Base-by-base conservation (phyloP, 2,113 vertebrate species). In the Ovibos moschatus region DNA sequence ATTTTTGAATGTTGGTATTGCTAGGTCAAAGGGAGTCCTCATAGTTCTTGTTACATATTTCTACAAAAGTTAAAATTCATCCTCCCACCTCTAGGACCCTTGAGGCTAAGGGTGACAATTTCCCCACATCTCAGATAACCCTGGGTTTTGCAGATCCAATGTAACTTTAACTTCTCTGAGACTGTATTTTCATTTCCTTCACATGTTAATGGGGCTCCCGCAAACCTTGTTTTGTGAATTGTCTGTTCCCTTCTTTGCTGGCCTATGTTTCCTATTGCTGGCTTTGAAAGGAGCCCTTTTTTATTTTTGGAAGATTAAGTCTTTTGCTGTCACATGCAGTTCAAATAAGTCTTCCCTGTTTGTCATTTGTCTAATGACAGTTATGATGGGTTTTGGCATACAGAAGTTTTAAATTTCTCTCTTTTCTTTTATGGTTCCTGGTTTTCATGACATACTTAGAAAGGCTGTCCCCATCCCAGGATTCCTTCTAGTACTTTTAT, bases 371-470 rank as follows among this genome's bases (percentile, higher is more conserved):
- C 58, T 87, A 97, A 84, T 25, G 45, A 97, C 53, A 71, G 87
- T 94, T 94, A 79, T 27, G 50, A 76, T 85, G 40, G 64, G 27
- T 67, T 92, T 84, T 84, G 62, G 92, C 96, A 91, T 87, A 85
- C 74, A 96, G 79, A 97, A 82, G 87, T 91, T 97, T 96, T 95
- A 71, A n/a, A 95, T 97, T 98, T 97, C 87, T 98, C 62, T 30
- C 62, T 96, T 95, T 92, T 95, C 88, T 95, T 96, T 95, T 87
- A 90, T 87, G 82, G 55, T 93, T 97, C 92, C 82, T 96, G 95
- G 86, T 96, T 97, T 98, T 93, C 82, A 87, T 93, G 93, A 96
- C 96, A 94, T 93, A 95, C 60, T 95, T 95, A 96, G 64, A 89
- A 97, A 98, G 93, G 58, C 88, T 12, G 3, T 97, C 60, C 67